A percentile compares a stretch with the other conserved stretches of the same genome.
Conservation (phyloP, 2,888 invertebrate genomes). For the Acanthacorydalis orientalis region DNA sequence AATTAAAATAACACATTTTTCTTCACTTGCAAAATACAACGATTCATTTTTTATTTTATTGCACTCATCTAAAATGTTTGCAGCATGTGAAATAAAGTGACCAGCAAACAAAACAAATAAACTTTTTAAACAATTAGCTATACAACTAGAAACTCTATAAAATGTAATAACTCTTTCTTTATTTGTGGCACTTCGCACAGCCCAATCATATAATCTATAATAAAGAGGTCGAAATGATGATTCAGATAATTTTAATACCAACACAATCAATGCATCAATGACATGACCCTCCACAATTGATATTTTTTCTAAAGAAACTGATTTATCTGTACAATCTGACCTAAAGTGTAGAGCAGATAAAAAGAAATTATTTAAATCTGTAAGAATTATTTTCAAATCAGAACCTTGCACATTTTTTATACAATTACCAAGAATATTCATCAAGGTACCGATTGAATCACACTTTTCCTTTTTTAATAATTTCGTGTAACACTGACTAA, state of each 20-base stretch:
- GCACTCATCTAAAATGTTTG: constrained; percentile 49
- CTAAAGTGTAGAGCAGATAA: constrained; percentile 53
- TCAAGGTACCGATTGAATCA: constrained; percentile 47
- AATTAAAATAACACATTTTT: constrained; percentile 43
- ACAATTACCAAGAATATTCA: constrained; percentile 60
- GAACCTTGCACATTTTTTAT: constrained; percentile 42
- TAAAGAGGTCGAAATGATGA: constrained; percentile 77
- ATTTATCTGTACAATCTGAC: constrained; percentile 28
- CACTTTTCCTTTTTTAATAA: constrained; percentile 41
- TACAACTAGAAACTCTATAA: constrained; percentile 58
- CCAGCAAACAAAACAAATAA: constrained; percentile 82
- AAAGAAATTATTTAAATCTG: constrained; percentile 59
- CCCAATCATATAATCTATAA: constrained; percentile 78
- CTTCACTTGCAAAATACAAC: constrained; percentile 32
- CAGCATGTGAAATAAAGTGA: constrained; percentile 67
- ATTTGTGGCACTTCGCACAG: constrained; percentile 41
- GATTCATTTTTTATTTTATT: constrained; percentile 41
- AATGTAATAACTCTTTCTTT: constrained; percentile 63
- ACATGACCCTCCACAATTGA: constrained; percentile 53
- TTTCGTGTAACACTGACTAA: constrained; percentile 43
- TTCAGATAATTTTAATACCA: constrained; percentile 79
- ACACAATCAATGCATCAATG: constrained; percentile 57
- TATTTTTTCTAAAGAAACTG: constrained; percentile 27
- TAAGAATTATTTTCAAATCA: constrained; percentile 46
- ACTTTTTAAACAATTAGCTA: constrained; percentile 70